Percentiles rank a stretch among this genome's conserved stretches.
phyloP scores from a whole-genome alignment of 2,797 vertebrate genomes.

The Gallinago nigripennis region DNA sequence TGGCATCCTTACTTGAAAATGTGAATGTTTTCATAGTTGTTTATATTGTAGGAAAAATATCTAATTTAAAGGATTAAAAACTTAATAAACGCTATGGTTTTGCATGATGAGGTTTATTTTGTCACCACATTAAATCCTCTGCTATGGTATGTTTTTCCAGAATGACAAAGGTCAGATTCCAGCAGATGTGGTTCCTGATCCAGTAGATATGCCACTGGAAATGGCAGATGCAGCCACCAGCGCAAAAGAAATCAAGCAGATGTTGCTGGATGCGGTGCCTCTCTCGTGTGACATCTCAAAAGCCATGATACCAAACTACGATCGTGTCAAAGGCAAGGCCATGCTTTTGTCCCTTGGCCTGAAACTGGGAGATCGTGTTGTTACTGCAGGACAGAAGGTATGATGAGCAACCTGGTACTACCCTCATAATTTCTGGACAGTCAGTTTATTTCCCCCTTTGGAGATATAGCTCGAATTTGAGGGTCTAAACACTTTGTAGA shows the following conservation, averaged over 20 bases:
- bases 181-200: slow-evolving; percentile 92
- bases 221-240: slow-evolving; percentile 91
- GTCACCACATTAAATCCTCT: not conserved
- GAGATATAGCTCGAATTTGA: not conserved
- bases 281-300: slow-evolving; percentile 78
- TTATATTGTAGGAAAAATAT: not conserved
- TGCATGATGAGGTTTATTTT: not conserved
- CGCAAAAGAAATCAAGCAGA: slow-evolving; percentile 88
- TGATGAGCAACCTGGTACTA: not conserved
- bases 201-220: slow-evolving; percentile 93
- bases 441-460: not conserved
- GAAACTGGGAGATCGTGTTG: slow-evolving; percentile 89
- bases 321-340: slow-evolving; percentile 77
- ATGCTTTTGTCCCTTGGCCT: slow-evolving; percentile 86
- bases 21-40: not conserved
- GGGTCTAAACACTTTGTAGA: not conserved
- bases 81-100: not conserved
- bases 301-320: slow-evolving; percentile 68
- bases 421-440: not conserved
- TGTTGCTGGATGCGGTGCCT: slow-evolving; percentile 85
- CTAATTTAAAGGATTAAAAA: not conserved
- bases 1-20: not conserved
- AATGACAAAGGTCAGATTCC: slow-evolving; percentile 92
- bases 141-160: slow-evolving; percentile 68
- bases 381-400: slow-evolving; percentile 98